Base-by-base conservation (phyloP, 1,140 invertebrate species). In the Mylabris phalerata region DNA sequence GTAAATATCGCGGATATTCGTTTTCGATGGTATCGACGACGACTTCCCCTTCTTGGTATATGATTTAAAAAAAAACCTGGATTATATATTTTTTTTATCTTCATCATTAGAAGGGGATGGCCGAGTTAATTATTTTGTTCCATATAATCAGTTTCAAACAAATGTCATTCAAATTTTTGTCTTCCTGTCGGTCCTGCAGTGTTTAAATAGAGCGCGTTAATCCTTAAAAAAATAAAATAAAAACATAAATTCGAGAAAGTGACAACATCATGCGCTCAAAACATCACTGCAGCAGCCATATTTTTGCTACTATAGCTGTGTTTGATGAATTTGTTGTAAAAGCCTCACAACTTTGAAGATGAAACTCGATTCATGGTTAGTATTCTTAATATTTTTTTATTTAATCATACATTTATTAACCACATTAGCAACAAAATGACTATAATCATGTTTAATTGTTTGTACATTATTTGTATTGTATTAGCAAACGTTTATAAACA, bases 101-200 rank as follows among this genome's bases (percentile, higher is more conserved):
- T 0, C 32, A 32, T 32, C 32, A 32, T 32, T 32, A 32, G 32
- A 32, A 32, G 32, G 32, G 32, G 32, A 32, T 32, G 19, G 19
- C 19, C 32, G 32, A 32, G 4, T 32, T 32, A 32, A 32, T 32
- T 32, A 32, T 5, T 32, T 57, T 32, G 1, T 32, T 32, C 19
- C 19, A 19, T 19, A 19, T 19, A 19, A 19, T 19, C 19, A 19
- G 19, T 32, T 32, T 58, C 62, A 67, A 67, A 67, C 60, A 66
- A 41, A 67, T 67, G 61, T 67, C 64, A 64, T 64, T 66, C 60
- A 62, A 65, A 65, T 61, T 56, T 65, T 66, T 64, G 64, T 72
- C 72, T 72, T 73, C 70, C 67, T 66, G 62, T 72, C 70, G 71
- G 71, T 73, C 71, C 65, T 67, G 69, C 64, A 67, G 66, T 69